Conservation (phyloP, 2,797 vertebrate species). For the Ptychadena robeensis region DNA sequence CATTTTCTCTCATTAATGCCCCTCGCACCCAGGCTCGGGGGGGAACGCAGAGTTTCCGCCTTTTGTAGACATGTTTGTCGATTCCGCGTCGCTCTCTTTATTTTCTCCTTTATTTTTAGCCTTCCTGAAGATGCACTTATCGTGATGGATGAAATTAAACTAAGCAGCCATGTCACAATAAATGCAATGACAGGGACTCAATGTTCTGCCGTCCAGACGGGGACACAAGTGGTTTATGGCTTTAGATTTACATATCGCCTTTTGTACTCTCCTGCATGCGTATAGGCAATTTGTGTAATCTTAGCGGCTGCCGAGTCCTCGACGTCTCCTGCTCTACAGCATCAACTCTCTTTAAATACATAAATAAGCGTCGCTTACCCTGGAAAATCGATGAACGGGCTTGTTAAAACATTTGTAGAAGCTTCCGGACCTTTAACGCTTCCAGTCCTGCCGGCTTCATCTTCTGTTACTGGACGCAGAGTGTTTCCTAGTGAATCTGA, state of each 20-base stretch:
- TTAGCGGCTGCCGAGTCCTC: slow-evolving; percentile 2
- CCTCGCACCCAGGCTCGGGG: background rate
- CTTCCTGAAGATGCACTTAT: slow-evolving; percentile 57
- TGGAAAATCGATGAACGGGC: slow-evolving; percentile 5
- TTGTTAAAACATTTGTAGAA: background rate
- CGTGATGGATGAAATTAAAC: slow-evolving; percentile 40
- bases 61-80: background rate
- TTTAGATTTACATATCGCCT: slow-evolving; percentile 38
- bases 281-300: slow-evolving; percentile 39
- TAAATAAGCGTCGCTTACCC: slow-evolving; percentile 11
- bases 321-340: slow-evolving; percentile 10
- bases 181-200: background rate
- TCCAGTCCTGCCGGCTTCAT: background rate
- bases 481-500: no score
- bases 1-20: slow-evolving; percentile 60
- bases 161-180: background rate
- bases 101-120: slow-evolving; percentile 22
- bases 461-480: no score
- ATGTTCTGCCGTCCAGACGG: background rate
- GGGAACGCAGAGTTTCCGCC: no score
- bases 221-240: slow-evolving; percentile 1
- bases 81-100: slow-evolving; percentile 46
- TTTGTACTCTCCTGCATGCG: background rate
- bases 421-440: slow-evolving; percentile 6
- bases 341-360: slow-evolving; percentile 30